phyloP scores from a whole-genome alignment of 2,113 vertebrate species.

The Cololabis saira region DNA sequence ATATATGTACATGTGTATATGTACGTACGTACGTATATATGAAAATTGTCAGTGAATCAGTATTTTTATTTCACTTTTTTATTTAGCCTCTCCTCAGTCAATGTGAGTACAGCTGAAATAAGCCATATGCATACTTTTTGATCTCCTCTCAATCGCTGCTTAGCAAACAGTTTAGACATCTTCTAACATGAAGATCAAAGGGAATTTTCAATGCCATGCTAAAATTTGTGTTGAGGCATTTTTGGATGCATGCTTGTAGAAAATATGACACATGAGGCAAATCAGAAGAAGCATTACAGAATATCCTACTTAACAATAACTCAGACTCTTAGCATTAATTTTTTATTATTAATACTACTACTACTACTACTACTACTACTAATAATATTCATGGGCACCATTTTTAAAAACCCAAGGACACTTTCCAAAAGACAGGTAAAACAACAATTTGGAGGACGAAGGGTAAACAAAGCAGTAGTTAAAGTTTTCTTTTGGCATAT shows the following conservation, averaged over 20 bases:
- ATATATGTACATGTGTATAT: too few species aligned
- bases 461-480: not conserved
- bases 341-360: too few species aligned
- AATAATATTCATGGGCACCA: too few species aligned
- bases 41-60: slow-evolving; percentile 8
- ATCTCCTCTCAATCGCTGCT: slow-evolving; percentile 51
- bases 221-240: slow-evolving; percentile 32
- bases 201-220: slow-evolving; percentile 68
- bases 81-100: slow-evolving; percentile 47
- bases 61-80: slow-evolving; percentile 45
- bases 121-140: slow-evolving; percentile 39
- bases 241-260: slow-evolving; percentile 39
- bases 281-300: slow-evolving; percentile 34
- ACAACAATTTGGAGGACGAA: slow-evolving; percentile 8
- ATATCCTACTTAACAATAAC: slow-evolving; percentile 14
- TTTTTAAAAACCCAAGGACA: too few species aligned
- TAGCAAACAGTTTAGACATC: slow-evolving; percentile 59
- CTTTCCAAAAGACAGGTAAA: too few species aligned
- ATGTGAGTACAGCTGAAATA: slow-evolving; percentile 41
- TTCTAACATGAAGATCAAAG: slow-evolving; percentile 69
- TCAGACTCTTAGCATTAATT: slow-evolving; percentile 9
- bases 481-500: slow-evolving; percentile 2
- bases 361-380: too few species aligned
- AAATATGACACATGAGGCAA: slow-evolving; percentile 33
- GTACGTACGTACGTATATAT: too few species aligned